Conservation (phyloP, 1,140 invertebrate genomes). For the Nymphalis io region DNA sequence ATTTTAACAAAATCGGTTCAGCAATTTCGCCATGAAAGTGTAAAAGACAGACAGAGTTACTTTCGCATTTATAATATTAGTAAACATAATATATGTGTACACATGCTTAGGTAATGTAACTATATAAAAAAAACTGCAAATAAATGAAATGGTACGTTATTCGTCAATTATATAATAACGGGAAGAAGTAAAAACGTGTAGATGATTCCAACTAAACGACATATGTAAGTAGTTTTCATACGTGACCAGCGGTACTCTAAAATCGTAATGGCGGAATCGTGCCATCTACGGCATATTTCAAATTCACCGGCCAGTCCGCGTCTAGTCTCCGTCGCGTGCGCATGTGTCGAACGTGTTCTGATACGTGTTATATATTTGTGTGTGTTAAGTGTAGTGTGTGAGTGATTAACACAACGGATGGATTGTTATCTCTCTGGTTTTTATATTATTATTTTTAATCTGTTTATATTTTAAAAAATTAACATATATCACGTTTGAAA, state of each 20-base stretch:
- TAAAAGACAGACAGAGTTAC: too few species aligned
- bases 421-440: not conserved
- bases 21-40: too few species aligned
- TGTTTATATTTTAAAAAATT: not conserved
- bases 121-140: too few species aligned
- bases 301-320: slow-evolving; percentile 18
- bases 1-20: too few species aligned
- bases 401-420: slow-evolving; percentile 3
- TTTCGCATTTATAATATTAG: too few species aligned
- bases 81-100: too few species aligned
- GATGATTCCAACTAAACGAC: too few species aligned
- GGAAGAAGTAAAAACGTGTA: too few species aligned
- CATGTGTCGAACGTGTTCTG: slow-evolving; percentile 1
- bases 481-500: too few species aligned
- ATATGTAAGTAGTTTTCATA: slow-evolving; percentile 16
- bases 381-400: slow-evolving; percentile 8
- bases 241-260: slow-evolving; percentile 18
- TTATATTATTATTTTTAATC: not conserved
- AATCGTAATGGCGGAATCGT: slow-evolving; percentile 33
- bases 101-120: too few species aligned
- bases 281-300: slow-evolving; percentile 36
- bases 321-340: slow-evolving; percentile 12
- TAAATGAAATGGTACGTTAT: too few species aligned
- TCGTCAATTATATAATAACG: too few species aligned
- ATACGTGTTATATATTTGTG: not conserved